phyloP scores from a whole-genome alignment of 1,140 invertebrate species.

The Steinernema khuongi region DNA sequence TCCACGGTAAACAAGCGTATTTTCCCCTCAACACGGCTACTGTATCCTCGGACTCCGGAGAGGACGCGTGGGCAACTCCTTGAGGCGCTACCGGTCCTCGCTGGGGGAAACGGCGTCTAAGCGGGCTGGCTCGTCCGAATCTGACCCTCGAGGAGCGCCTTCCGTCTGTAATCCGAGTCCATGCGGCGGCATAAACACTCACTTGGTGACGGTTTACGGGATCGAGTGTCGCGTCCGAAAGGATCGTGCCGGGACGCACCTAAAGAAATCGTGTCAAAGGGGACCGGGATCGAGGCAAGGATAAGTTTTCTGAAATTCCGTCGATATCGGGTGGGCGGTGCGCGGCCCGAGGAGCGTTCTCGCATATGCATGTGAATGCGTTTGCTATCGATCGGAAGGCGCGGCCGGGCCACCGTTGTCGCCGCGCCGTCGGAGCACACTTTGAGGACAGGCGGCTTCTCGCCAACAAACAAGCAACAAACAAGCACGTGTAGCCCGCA shows the following conservation, averaged over 20 bases:
- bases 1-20: too few species aligned
- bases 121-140: too few species aligned
- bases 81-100: too few species aligned
- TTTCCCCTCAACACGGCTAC: too few species aligned
- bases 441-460: conserved; percentile 8
- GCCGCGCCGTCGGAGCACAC: neutral
- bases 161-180: neutral
- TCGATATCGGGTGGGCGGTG: conserved; percentile 7
- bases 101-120: too few species aligned
- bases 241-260: neutral
- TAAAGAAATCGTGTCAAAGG: neutral
- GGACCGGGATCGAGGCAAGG: neutral
- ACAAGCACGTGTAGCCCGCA: too few species aligned
- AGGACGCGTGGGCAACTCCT: too few species aligned
- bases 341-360: conserved; percentile 4
- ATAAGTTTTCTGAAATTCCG: conserved; percentile 6
- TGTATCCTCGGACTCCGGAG: too few species aligned
- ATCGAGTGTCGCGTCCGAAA: neutral
- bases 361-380: conserved; percentile 16
- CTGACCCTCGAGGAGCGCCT: neutral
- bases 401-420: neutral
- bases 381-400: neutral
- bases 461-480: too few species aligned
- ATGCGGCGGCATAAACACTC: neutral
- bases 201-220: neutral